Base-by-base conservation (phyloP, 2,113 vertebrate species). In the Mobula birostris region DNA sequence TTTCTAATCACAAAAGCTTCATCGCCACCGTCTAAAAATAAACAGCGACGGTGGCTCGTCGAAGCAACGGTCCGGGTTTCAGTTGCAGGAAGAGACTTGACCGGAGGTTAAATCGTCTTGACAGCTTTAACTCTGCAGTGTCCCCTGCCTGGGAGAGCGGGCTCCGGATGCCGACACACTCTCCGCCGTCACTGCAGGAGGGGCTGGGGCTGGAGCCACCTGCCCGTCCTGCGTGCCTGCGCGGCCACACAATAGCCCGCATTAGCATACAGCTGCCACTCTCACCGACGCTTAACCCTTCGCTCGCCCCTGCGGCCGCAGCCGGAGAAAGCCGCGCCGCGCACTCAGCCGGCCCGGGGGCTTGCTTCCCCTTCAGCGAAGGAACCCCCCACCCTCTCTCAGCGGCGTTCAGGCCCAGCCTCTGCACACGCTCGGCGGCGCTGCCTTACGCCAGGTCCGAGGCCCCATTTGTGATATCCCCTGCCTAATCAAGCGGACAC, bases 211-310 rank as follows among this genome's bases (percentile, higher is more conserved):
- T 11, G 94, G 95, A 95, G 96, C 95, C 96, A 95, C 96, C 96
- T 95, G 96, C 95, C 94, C 72, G 17, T 27, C 94, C 70, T 63
- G 77, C 29, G 0, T 48, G 95, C 94, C 94, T 94, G 94, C 2
- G 58, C 72, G 94, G 95, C 95, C 95, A 94, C 94, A 74, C 95
- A 94, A 95, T 94, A 94, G 95, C 95, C 95, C 95, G 95, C 94
- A 98, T 98, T 98, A 97, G 5, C 97, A 97, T 97, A 97, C 97
- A 97, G 97, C 97, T 98, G 97, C 94, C 96, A 94, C 21, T 0
- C 95, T 76, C 32, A 94, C 94, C 61, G 58, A 6, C 32, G 29
- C 21, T 91, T 21, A n/a, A 29, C 78, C 78, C 32, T 36, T 36
- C 29, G 1, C 4, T 2, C 78, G 27, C 78, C 78, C 14, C 78